Percentiles rank a stretch among this genome's conserved stretches.
Conservation (phyloP, 2,797 vertebrate genomes). For the Acanthurus lineatus region DNA sequence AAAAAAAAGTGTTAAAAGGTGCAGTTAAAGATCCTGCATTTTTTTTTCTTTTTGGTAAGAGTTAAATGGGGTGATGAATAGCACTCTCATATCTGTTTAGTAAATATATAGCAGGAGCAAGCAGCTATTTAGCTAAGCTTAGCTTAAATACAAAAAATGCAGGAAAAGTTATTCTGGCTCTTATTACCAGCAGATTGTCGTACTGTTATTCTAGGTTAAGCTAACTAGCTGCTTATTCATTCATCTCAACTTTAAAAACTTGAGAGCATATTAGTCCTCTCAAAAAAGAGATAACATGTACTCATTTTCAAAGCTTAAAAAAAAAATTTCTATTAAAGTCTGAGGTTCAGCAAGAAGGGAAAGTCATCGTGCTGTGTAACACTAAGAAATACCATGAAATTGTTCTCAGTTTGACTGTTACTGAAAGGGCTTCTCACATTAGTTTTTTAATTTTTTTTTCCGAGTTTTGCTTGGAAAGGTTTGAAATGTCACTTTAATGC, state of each 20-base stretch:
- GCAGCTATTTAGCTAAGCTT: neutral
- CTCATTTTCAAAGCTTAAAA: neutral
- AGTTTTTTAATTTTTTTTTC: conserved; percentile 12
- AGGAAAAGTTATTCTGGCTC: too few relatives aligned
- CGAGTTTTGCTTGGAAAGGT: conserved; percentile 32
- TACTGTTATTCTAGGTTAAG: neutral
- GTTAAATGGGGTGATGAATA: neutral
- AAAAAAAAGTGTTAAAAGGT: conserved; percentile 5
- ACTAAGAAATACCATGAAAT: conserved; percentile 14
- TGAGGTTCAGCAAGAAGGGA: neutral
- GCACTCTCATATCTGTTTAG: too few relatives aligned
- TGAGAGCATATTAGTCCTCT: neutral
- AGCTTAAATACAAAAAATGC: neutral
- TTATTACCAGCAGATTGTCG: too few relatives aligned
- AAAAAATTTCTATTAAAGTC: neutral
- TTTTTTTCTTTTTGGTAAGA: neutral
- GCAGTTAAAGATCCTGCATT: neutral
- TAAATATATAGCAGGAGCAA: neutral
- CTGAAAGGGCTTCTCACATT: conserved; percentile 66
- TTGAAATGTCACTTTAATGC: conserved; percentile 24
- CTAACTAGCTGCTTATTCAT: neutral
- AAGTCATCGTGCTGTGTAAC: conserved; percentile 5
- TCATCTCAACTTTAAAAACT: neutral
- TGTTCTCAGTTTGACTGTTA: conserved; percentile 64
- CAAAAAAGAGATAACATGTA: neutral